Evolutionary conservation across 1,140 invertebrate species (phyloP).

Genomic region (Reticulitermes speratus): DNA sequence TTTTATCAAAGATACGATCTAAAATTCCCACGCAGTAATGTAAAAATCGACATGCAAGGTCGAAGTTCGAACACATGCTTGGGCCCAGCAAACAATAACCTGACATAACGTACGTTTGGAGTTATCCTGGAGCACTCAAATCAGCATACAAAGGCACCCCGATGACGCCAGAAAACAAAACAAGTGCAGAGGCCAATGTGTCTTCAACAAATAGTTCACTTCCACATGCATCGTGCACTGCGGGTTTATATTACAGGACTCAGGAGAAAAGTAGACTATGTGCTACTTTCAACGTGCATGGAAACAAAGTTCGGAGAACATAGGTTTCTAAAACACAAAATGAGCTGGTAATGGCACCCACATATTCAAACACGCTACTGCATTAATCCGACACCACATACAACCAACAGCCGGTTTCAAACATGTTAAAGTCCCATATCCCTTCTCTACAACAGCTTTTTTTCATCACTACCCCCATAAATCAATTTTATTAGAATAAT

Average conservation of each 20-base stretch:
- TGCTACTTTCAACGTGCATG: not conserved
- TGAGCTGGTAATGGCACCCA: no score
- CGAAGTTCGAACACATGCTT: not conserved
- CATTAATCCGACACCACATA: no score
- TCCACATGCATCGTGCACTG: slow-evolving; percentile 3
- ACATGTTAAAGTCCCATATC: no score
- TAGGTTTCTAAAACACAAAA: no score
- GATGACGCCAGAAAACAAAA: not conserved
- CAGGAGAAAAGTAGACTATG: not conserved
- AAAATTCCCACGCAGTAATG: not conserved
- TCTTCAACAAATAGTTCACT: not conserved
- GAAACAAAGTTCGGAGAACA: not conserved
- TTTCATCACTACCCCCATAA: no score
- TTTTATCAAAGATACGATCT: not conserved
- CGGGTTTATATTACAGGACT: not conserved
- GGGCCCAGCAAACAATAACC: not conserved
- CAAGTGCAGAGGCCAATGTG: not conserved
- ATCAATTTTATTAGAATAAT: no score
- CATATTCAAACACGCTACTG: no score
- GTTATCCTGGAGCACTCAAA: not conserved
- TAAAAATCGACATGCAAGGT: not conserved
- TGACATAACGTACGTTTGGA: not conserved
- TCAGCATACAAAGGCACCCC: slow-evolving; percentile 4
- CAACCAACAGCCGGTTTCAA: no score
- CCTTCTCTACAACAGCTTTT: no score